These are phyloP conservation scores for Tympanoctomys barrerae DNA, from an alignment of 2,797 vertebrate species.

Conservation along the genomic window DNA sequence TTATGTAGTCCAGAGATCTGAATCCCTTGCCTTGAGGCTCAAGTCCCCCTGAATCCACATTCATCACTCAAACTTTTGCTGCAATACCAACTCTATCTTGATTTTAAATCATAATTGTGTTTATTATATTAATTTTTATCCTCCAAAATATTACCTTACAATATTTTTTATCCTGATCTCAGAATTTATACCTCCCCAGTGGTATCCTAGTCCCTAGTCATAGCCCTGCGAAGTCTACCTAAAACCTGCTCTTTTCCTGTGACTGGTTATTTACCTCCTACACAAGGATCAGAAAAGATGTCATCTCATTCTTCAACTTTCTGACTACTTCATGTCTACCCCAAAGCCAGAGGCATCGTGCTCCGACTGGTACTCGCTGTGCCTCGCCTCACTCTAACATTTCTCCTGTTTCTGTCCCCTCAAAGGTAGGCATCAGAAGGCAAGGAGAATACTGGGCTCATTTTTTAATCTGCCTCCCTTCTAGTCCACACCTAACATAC, in stretches of 20 bases:
- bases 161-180: background rate
- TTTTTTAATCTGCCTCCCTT: background rate
- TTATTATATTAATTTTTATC: background rate
- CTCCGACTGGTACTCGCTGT: rapidly evolving
- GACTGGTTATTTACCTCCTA: background rate
- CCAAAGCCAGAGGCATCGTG: background rate
- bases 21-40: background rate
- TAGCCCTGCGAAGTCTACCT: background rate
- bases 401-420: too few species aligned
- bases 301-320: background rate
- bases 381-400: background rate
- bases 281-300: background rate
- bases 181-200: background rate
- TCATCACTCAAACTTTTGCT: background rate
- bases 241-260: background rate
- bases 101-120: background rate
- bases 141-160: background rate
- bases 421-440: background rate
- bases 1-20: background rate
- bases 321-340: too few species aligned
- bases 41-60: background rate
- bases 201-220: background rate
- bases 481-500: background rate
- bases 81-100: background rate
- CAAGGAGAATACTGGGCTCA: background rate